Conservation (phyloP, 2,113 vertebrate genomes). For the Tetraodon nigroviridis region DNA sequence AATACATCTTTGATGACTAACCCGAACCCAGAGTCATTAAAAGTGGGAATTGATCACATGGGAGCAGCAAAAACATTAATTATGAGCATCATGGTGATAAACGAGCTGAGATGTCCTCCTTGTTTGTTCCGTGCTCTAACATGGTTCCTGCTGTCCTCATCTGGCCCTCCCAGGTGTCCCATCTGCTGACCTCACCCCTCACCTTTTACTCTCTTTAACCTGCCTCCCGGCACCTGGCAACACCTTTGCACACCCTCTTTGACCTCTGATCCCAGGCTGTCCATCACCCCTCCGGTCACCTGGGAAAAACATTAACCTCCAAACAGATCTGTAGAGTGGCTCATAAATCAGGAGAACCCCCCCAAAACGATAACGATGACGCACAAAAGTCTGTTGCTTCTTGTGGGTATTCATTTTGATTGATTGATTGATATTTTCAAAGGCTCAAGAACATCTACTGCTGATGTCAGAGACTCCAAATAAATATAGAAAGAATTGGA, state of each 20-base stretch:
- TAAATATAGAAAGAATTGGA: too few species aligned
- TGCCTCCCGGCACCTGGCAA: slow-evolving; percentile 58
- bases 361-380: neutral
- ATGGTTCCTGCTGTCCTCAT: slow-evolving; percentile 43
- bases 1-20: too few species aligned
- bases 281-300: slow-evolving; percentile 49
- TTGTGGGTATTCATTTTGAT: too few species aligned
- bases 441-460: too few species aligned
- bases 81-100: slow-evolving; percentile 14
- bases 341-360: slow-evolving; percentile 1
- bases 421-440: too few species aligned
- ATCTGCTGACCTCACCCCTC: slow-evolving; percentile 37
- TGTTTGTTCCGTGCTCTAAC: slow-evolving; percentile 17
- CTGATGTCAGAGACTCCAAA: too few species aligned
- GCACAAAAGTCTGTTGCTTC: neutral
- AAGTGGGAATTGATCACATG: neutral
- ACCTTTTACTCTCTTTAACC: slow-evolving; percentile 49
- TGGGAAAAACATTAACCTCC: slow-evolving; percentile 51
- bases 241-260: slow-evolving; percentile 33
- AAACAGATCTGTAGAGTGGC: neutral
- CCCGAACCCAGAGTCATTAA: neutral
- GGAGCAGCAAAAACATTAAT: neutral
- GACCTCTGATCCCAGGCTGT: slow-evolving; percentile 57
- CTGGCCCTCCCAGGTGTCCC: slow-evolving; percentile 60
- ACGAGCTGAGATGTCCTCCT: slow-evolving; percentile 4